These are phyloP conservation scores for Hippocampus kuda DNA, from an alignment of 2,797 vertebrate genomes.

Conservation along the genomic window DNA sequence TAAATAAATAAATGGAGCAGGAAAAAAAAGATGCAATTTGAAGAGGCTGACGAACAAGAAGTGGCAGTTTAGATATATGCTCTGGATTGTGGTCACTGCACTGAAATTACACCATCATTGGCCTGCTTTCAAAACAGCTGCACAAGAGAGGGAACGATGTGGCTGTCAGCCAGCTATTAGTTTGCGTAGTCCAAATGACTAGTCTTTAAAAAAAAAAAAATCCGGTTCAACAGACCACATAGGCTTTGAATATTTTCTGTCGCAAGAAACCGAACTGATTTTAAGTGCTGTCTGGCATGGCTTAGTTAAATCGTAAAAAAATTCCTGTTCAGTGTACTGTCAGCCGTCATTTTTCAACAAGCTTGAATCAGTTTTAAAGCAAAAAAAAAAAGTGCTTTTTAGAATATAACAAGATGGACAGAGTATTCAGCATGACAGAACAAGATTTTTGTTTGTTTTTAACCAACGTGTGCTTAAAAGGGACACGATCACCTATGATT, in stretches of 20 bases:
- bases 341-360: too few relatives aligned
- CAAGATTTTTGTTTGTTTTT: too few relatives aligned
- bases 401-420: too few relatives aligned
- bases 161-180: background rate
- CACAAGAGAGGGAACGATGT: background rate
- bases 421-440: too few relatives aligned
- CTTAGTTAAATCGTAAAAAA: too few relatives aligned
- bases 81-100: background rate
- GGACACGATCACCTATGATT: background rate
- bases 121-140: background rate
- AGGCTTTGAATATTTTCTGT: background rate
- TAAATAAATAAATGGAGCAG: conserved; percentile 23
- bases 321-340: too few relatives aligned
- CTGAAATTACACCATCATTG: background rate
- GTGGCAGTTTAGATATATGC: background rate
- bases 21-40: conserved; percentile 3
- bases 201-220: background rate
- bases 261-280: background rate
- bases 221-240: background rate
- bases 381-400: too few relatives aligned
- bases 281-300: too few relatives aligned
- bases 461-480: too few relatives aligned
- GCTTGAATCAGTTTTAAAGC: too few relatives aligned
- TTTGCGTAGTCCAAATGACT: background rate
- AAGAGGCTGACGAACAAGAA: background rate